Evolutionary conservation across 2,113 vertebrate genomes (phyloP), one percentile per base, ranked within the genome.

Genomic region (Axis porcinus): DNA sequence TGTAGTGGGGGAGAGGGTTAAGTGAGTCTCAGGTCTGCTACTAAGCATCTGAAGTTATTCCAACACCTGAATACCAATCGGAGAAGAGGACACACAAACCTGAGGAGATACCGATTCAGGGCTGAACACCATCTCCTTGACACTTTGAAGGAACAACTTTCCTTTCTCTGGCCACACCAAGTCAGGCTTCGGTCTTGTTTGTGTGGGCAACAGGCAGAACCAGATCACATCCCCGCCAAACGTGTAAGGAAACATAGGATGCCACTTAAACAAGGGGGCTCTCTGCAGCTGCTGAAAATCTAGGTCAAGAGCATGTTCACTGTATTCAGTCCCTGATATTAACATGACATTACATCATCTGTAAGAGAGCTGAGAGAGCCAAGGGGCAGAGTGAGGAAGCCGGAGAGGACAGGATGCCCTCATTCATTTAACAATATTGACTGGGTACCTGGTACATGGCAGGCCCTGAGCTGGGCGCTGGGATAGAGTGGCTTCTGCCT

Each of bases 81-180:
- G 84, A 94, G 92, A 94, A 93, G 91, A 95, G 76, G 92, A 50
- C 23, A 93, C 45, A 58, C 25, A 36, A 62, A 87, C 52, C 74
- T 67, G 25, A 86, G 83, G 82, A 86, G 17, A 84, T 40, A 83
- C 2, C 30, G 74, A 96, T 83, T 93, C 91, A 89, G 28, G 7
- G 60, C 40, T 90, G 74, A 76, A 79, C 47, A 74, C n/a, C 28
- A 43, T 88, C 79, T 62, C 90, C 89, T 57, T 74, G 95, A 93
- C 85, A 96, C 95, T 96, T 78, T 58, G 79, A 96, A 92, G 91
- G 88, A 96, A 97, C 40, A 86, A 21, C 89, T 93, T 96, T 93
- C 86, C 91, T 86, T 95, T 79, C 89, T 82, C 76, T 50, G 62
- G 90, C 43, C 84, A 60, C 60, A 62, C 64, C 93, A 82, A 62